Conservation (phyloP, 2,113 vertebrate species). For the Suricata suricatta region DNA sequence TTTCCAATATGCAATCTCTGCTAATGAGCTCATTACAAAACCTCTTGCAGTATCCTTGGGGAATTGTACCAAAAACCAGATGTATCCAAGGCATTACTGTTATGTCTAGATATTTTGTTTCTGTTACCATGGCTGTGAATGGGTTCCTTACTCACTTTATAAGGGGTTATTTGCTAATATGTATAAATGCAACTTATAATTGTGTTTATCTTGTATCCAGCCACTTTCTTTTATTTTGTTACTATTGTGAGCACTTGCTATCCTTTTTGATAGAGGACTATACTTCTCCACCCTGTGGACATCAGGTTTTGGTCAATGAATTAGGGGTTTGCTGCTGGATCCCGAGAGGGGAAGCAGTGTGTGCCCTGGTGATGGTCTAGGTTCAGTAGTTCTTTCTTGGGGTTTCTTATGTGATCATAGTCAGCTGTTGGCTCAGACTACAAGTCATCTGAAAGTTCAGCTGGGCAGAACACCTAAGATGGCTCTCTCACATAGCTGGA, state of each 20-base stretch:
- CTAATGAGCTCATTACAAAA: neutral
- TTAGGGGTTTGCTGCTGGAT: neutral
- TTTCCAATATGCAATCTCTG: neutral
- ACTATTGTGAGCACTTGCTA: neutral
- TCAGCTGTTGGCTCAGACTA: neutral
- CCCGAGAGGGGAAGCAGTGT: neutral
- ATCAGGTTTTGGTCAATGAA: neutral
- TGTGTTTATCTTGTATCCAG: neutral
- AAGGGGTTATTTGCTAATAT: neutral
- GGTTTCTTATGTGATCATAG: neutral
- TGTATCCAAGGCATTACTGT: neutral
- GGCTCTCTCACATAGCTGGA: neutral
- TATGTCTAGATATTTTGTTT: neutral
- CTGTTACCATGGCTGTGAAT: neutral
- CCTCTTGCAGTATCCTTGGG: neutral
- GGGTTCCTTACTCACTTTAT: neutral
- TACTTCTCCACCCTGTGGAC: neutral
- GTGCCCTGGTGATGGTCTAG: neutral
- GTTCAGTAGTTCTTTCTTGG: neutral
- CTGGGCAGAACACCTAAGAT: neutral
- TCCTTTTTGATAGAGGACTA: neutral
- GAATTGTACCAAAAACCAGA: neutral
- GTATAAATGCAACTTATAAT: neutral
- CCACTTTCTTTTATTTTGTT: neutral
- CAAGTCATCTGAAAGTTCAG: neutral